Evolutionary conservation across 2,113 vertebrate genomes (phyloP).

Genomic region (Gymnorhina tibicen): DNA sequence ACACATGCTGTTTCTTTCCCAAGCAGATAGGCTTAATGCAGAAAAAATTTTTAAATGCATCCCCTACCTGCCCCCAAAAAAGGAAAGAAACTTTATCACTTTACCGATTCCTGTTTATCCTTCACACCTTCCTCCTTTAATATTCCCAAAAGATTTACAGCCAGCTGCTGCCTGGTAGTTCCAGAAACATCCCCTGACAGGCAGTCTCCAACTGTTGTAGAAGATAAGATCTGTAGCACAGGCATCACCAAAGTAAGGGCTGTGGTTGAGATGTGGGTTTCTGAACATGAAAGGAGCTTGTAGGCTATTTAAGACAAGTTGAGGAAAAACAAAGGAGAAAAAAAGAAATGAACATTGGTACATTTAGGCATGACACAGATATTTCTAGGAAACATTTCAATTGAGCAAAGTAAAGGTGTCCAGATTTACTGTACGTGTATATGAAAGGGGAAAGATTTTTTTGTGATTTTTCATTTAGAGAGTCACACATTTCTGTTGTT

Average conservation of each 20-base stretch:
- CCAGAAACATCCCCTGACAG: constrained; percentile 66
- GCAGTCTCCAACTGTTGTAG: constrained; percentile 76
- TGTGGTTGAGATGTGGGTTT: constrained; percentile 54
- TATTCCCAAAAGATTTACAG: constrained; percentile 72
- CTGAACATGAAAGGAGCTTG: constrained; percentile 72
- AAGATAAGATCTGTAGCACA: constrained; percentile 86
- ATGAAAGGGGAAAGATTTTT: neutral
- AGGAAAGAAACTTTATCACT: neutral
- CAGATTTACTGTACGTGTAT: neutral
- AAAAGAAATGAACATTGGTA: neutral
- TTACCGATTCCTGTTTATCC: constrained; percentile 52
- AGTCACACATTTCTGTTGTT: neutral
- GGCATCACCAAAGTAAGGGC: constrained; percentile 82
- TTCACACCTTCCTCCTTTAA: constrained; percentile 54
- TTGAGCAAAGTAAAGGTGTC: neutral
- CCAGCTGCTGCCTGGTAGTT: constrained; percentile 75
- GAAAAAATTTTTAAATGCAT: neutral
- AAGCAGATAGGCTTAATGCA: neutral
- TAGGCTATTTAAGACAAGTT: constrained; percentile 69
- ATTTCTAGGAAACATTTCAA: neutral
- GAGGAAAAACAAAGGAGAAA: neutral
- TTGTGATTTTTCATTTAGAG: neutral
- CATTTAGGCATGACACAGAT: neutral
- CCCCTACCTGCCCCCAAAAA: neutral
- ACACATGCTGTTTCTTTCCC: neutral